Evolutionary conservation across 2,797 vertebrate species (phyloP).

Genomic region (Otolemur crassicaudatus): DNA sequence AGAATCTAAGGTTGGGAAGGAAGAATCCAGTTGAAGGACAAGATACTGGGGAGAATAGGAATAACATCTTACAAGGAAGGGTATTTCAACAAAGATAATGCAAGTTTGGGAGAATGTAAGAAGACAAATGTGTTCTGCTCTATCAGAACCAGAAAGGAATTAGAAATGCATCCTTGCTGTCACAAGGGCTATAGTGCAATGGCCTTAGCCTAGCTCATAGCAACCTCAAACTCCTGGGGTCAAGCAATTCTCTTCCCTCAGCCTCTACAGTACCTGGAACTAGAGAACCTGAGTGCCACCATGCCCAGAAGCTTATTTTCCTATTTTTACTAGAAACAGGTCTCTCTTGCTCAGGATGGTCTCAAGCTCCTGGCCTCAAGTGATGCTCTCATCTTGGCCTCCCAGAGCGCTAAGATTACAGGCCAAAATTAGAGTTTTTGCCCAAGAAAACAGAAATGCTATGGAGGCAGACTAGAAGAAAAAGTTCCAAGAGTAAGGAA

Average conservation of each 20-base stretch:
- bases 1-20: neutral
- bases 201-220: too few species aligned
- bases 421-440: slow-evolving; percentile 25
- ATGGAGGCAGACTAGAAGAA: slow-evolving; percentile 24
- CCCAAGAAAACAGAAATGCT: slow-evolving; percentile 74
- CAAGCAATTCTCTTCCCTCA: too few species aligned
- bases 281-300: too few species aligned
- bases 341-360: too few species aligned
- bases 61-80: neutral
- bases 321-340: too few species aligned
- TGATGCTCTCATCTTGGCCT: too few species aligned
- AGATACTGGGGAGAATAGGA: neutral
- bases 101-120: neutral
- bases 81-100: slow-evolving; percentile 45
- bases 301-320: too few species aligned
- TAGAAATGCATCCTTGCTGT: neutral
- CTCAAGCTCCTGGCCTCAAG: too few species aligned
- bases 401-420: too few species aligned
- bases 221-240: too few species aligned
- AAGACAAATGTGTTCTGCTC: slow-evolving; percentile 39
- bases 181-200: too few species aligned
- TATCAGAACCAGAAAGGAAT: slow-evolving; percentile 66
- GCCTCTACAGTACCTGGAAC: too few species aligned
- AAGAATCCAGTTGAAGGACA: slow-evolving; percentile 3
- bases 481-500: slow-evolving; percentile 59